Evolutionary conservation across 2,797 vertebrate species (phyloP), one percentile per base, ranked within the genome.

Genomic region (Catharus ustulatus): DNA sequence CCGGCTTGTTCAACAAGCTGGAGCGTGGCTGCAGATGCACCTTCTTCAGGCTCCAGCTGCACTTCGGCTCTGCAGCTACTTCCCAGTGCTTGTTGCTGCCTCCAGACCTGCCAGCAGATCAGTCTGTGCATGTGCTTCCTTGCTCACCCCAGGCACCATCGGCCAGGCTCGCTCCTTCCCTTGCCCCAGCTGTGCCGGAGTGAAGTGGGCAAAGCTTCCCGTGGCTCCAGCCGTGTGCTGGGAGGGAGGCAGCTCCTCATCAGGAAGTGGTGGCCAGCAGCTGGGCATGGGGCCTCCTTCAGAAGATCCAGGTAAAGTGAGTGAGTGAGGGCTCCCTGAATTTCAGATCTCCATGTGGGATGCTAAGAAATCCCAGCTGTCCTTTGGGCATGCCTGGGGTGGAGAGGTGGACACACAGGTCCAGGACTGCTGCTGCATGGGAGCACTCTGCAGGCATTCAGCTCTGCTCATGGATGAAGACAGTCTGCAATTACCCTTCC

Each of bases 121-220:
- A 2, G 84, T 80, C 84, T 9, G 15, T 67, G 57, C 78, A 15
- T 38, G 59, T 11, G 61, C 38, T 77, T 29, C 84, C 38, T 16
- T 3, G 6, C 64, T 93, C 0, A 15, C 91, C 92, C 34, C 87
- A 92, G 92, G 78, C 87, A 42, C 80, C 4, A 0, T 27, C 74
- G 87, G 63, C 63, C 15, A 1, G 77, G 90, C 43, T 89, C 3
- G 0, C 63, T 66, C 14, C 36, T 21, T 23, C n/a, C 51, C 67
- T 26, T 17, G 36, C 27, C 34, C n/a, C 75, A 42, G 57, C 81
- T 48, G 18, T 6, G 2, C 34, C 0, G 1, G 45, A 51, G 59
- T 0, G 2, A 75, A 24, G 46, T 0, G 0, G 46, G 5, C 0
- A 0, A 49, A 30, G 22, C n/a, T 66, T 54, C n/a, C 30, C 6